A percentile compares a stretch with the other conserved stretches of the same genome.
These are phyloP conservation scores for Laspeyria flexula DNA, from an alignment of 2,888 invertebrate genomes.

Conservation along the genomic window DNA sequence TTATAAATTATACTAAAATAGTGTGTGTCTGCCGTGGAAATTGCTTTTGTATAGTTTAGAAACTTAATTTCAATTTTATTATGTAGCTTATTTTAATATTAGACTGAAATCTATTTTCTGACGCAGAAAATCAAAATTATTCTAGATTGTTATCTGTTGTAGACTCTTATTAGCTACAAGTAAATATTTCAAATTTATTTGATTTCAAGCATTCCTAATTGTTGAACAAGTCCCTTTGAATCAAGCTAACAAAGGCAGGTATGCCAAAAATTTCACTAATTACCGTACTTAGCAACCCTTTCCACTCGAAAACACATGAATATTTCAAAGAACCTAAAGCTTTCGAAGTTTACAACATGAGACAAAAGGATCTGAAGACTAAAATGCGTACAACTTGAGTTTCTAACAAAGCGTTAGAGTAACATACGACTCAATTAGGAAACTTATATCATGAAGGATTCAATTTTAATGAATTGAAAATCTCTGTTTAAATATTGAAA, in stretches of 20 bases:
- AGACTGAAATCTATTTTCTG: neutral
- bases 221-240: neutral
- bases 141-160: no score
- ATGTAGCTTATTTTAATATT: neutral
- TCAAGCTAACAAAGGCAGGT: conserved; percentile 2
- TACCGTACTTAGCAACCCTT: conserved; percentile 23
- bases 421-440: conserved; percentile 28
- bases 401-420: conserved; percentile 20
- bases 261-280: conserved; percentile 18
- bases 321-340: conserved; percentile 19
- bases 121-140: no score
- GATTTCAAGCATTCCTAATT: no score
- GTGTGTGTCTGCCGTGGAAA: neutral
- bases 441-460: conserved; percentile 16
- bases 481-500: conserved; percentile 2
- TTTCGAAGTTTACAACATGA: conserved; percentile 23
- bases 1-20: conserved; percentile 19
- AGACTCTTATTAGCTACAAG: no score
- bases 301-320: conserved; percentile 26
- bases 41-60: neutral
- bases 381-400: conserved; percentile 19
- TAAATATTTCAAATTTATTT: no score
- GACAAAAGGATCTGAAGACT: conserved; percentile 8
- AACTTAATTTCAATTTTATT: neutral
- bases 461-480: conserved; percentile 9